Base-by-base conservation (phyloP, 30 jellyfish, hydroid and myxozoan species). In the Chironex yamaguchii region DNA sequence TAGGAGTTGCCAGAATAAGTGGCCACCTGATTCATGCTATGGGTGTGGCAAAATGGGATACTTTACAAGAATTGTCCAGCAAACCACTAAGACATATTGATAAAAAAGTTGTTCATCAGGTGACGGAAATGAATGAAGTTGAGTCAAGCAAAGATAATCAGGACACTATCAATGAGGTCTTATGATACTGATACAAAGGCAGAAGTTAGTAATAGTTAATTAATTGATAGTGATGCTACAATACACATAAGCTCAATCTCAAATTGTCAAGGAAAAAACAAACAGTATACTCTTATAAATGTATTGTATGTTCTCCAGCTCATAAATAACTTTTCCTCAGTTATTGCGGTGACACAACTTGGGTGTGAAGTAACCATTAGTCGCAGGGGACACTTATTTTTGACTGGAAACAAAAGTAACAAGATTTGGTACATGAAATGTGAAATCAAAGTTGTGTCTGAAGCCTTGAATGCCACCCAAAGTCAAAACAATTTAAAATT, bases 11-110 rank as follows among this genome's bases (percentile, higher is more conserved):
- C n/a, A n/a, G n/a, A n/a, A n/a, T n/a, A n/a, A n/a, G n/a, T n/a
- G 76, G 35, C 76, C 35, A 14, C 64, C 82, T 29, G 82, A 33
- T 68, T 30, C 64, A 30, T 68, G 82, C 35, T 68, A 23, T 68
- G 82, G 82, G 21, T 68, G 82, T 23, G 82, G 82, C 12, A 34
- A 34, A 34, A 30, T 30, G 62, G 82, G 82, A 30, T 24, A 68
- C 64, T 23, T 29, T 34, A 68, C 35, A 30, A 68, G 34, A 34
- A 68, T 12, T 68, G 82, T 64, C 62, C 65, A 68, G 35, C 82
- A 24, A 26, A 68, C 30, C 82, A 26, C 30, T 34, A 14, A 9
- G n/a, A 68, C 71, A 68, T 34, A 68, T 62, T 68, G 35, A 26
- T 21, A 68, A 30, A 30, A 30, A 68, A 30, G 62, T 30, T 29